Evolutionary conservation across 2,113 vertebrate species (phyloP), one percentile per base, ranked within the genome.

Genomic region (Fregetta grallaria): DNA sequence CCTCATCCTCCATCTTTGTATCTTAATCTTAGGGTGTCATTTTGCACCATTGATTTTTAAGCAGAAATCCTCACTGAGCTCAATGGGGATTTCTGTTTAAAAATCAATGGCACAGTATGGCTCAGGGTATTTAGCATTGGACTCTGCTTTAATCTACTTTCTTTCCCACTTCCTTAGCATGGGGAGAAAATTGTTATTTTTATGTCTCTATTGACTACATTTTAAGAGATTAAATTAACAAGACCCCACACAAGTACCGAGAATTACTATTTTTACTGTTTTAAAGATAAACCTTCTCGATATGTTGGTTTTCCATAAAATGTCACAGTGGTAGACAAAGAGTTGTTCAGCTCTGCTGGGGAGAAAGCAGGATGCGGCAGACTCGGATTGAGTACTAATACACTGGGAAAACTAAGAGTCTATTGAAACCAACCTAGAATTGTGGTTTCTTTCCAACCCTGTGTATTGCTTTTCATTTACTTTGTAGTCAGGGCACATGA

Each of bases 401-500:
- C 92, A 96, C 65, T 81, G 88, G 75, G 91, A 95, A 96, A 94
- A 96, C 96, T 95, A 93, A 94, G 92, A 88, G 94, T 95, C 92
- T 88, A 94, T 97, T 96, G 94, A 96, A 96, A 82, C 82, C 92
- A 97, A 92, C 92, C 87, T 94, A 97, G 96, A 97, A 96, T 96
- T 94, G 92, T 52, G 92, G 89, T 96, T 95, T 86, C 94, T 73
- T 96, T 95, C 94, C 94, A 95, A 90, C 94, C 79, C 65, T 53
- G 90, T 91, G 78, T 92, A 94, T 95, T 96, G 96, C 95, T 95
- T 96, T 97, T 93, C 87, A 92, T 95, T 96, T 92, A 97, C 95
- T 97, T 89, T 94, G 96, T 90, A 97, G 96, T 97, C 97, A 89
- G 50, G 89, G 94, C 96, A 97, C 96, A 97, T 90, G 87, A 94